A percentile compares a stretch with the other conserved stretches of the same genome.
Evolutionary conservation across 2,888 invertebrate species (phyloP).

Genomic region (Melanostoma mellinum): DNA sequence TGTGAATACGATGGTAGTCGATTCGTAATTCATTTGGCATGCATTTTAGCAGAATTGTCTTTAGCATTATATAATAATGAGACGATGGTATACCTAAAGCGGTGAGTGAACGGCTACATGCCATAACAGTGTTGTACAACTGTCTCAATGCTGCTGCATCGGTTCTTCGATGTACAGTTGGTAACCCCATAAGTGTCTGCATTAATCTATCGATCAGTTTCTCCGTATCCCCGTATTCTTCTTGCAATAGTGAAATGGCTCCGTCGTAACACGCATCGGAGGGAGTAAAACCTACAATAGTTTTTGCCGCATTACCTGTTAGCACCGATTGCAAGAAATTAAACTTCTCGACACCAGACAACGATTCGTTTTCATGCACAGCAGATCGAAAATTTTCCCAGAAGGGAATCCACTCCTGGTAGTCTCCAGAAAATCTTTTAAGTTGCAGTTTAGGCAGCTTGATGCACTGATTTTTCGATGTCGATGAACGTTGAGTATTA

Average conservation of each 20-base stretch:
- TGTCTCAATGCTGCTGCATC: constrained; percentile 1
- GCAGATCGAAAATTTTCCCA: too few species aligned
- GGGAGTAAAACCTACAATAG: constrained; percentile 49
- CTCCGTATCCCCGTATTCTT: constrained; percentile 55
- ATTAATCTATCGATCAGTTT: constrained; percentile 51
- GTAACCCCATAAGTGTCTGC: constrained; percentile 5
- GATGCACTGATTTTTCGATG: neutral
- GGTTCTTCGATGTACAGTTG: neutral
- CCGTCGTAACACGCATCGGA: constrained; percentile 56
- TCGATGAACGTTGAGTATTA: neutral
- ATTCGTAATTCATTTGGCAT: neutral
- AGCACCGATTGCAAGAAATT: constrained; percentile 50
- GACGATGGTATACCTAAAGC: constrained; percentile 15
- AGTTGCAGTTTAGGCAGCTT: neutral
- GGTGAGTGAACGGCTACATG: constrained; percentile 19
- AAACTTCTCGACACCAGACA: constrained; percentile 49
- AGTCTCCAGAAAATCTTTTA: too few species aligned
- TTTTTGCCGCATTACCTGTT: constrained; percentile 32
- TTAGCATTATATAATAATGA: constrained; percentile 27
- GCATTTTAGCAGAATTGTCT: constrained; percentile 1
- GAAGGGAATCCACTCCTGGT: too few species aligned
- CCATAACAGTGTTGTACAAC: constrained; percentile 18
- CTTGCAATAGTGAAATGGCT: constrained; percentile 39
- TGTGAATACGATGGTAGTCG: neutral
- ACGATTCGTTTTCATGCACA: constrained; percentile 27